Evolutionary conservation across 1,140 invertebrate genomes (phyloP).

Genomic region (Dolichoris vasculosae): DNA sequence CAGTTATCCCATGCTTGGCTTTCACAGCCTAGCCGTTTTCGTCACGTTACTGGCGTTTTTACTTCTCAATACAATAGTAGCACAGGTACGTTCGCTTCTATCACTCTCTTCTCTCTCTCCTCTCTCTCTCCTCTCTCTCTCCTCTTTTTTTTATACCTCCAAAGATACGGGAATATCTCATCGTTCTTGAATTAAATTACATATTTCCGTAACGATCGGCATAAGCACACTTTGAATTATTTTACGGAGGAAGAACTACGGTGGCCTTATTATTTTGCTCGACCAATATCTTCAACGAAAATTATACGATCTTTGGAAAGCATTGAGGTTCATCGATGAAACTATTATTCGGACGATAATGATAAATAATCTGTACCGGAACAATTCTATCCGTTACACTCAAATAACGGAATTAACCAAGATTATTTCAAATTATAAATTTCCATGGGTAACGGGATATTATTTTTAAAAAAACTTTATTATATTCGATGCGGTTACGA

Average conservation of each 20-base stretch:
- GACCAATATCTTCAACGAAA: too few species aligned
- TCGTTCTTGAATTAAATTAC: neutral
- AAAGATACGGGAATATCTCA: neutral
- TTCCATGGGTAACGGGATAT: too few species aligned
- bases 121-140: too few species aligned
- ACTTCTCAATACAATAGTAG: conserved; percentile 85
- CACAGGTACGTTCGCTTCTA: conserved; percentile 75
- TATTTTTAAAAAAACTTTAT: too few species aligned
- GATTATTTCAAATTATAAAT: too few species aligned
- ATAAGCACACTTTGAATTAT: neutral
- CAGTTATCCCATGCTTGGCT: conserved; percentile 86
- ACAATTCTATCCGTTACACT: too few species aligned
- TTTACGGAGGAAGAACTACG: neutral
- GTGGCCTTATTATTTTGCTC: neutral
- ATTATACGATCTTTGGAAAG: too few species aligned
- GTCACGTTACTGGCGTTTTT: conserved; percentile 83
- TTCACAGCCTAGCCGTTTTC: conserved; percentile 79
- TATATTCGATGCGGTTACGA: neutral
- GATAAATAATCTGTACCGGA: too few species aligned
- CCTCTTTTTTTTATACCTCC: neutral
- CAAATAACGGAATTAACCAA: too few species aligned
- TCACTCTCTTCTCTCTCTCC: neutral
- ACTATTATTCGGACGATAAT: too few species aligned
- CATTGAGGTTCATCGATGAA: too few species aligned
- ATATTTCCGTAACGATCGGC: neutral